phyloP scores from a whole-genome alignment of 2,113 vertebrate genomes.

The Hippocampus barbouri region DNA sequence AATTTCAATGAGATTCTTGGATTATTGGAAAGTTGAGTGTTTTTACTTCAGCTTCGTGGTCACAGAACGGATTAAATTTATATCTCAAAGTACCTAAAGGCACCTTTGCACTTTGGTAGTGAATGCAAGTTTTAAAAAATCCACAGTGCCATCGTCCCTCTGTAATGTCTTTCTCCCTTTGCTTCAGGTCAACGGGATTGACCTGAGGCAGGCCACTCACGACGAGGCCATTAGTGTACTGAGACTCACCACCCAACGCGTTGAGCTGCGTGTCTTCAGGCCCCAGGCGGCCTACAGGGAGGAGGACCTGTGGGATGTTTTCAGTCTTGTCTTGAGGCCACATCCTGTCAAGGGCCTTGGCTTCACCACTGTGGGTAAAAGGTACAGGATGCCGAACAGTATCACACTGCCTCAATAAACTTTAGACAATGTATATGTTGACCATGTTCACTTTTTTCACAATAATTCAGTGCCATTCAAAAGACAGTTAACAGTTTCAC shows the following conservation, averaged over 20 bases:
- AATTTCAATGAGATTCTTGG: too few relatives aligned
- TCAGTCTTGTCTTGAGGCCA: conserved; percentile 82
- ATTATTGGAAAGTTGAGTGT: too few relatives aligned
- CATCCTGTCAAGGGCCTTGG: conserved; percentile 83
- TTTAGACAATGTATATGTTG: background rate
- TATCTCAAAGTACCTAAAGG: background rate
- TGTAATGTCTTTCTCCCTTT: background rate
- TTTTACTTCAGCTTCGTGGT: too few relatives aligned
- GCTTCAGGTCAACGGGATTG: conserved; percentile 89
- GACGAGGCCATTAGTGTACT: conserved; percentile 92
- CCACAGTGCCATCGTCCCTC: background rate
- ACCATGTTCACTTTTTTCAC: background rate
- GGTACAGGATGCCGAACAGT: conserved; percentile 59
- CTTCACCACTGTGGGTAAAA: conserved; percentile 88
- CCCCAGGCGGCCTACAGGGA: conserved; percentile 85
- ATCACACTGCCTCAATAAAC: background rate
- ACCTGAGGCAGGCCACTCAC: conserved; percentile 88
- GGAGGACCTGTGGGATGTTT: conserved; percentile 87
- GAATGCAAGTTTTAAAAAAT: background rate
- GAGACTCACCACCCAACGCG: conserved; percentile 85
- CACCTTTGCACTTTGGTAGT: background rate
- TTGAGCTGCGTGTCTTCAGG: conserved; percentile 83
- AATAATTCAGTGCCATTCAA: background rate
- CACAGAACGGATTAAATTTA: background rate
- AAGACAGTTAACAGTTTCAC: background rate